These are phyloP conservation scores for Nettapus auritus DNA, from an alignment of 2,113 vertebrate species.

Conservation along the genomic window DNA sequence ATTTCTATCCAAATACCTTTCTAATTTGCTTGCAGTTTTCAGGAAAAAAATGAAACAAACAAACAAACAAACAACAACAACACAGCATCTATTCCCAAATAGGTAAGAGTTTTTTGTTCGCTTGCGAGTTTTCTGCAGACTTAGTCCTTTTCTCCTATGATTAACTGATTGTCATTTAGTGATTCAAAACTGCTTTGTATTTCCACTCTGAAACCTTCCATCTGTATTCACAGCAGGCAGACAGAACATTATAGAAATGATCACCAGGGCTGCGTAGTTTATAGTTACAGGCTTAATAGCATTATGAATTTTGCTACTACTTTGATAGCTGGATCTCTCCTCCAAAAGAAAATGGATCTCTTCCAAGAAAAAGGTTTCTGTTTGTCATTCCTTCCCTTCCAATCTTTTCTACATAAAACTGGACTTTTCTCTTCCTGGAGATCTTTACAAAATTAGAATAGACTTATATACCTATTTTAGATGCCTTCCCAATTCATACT, in stretches of 20 bases:
- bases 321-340: not conserved
- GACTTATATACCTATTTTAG: not conserved
- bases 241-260: not conserved
- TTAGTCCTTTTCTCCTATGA: not conserved
- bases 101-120: not conserved
- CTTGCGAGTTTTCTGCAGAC: not conserved
- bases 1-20: not conserved
- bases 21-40: not conserved
- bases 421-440: not conserved
- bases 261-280: not conserved
- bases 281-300: not conserved
- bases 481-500: not conserved
- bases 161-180: not conserved
- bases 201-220: not conserved
- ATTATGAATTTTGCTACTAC: not conserved
- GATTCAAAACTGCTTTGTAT: not conserved
- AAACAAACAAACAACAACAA: too few relatives aligned
- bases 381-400: not conserved
- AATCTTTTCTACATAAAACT: not conserved
- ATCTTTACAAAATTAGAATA: not conserved
- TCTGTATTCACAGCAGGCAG: not conserved
- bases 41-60: not conserved
- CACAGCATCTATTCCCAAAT: not conserved
- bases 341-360: not conserved
- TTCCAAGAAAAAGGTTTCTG: not conserved